Conservation (phyloP, 2,888 invertebrate species). For the Horisme vitalbata region DNA sequence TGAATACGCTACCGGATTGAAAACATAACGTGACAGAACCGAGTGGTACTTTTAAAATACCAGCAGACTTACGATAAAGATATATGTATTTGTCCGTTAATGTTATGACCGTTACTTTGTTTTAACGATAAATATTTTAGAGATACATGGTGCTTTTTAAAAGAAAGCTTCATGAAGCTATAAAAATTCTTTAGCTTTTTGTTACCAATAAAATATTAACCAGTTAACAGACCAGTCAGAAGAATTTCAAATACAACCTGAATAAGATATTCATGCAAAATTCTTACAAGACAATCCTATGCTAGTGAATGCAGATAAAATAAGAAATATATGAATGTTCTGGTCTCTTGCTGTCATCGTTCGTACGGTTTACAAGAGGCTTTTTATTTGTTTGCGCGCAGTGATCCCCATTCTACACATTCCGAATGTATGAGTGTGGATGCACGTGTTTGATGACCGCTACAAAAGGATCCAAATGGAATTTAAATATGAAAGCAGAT, state of each 20-base stretch:
- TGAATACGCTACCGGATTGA: slow-evolving; percentile 31
- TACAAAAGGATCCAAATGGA: slow-evolving; percentile 29
- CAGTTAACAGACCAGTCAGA: neutral
- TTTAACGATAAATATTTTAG: slow-evolving; percentile 22
- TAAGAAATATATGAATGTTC: slow-evolving; percentile 24
- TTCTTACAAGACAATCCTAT: slow-evolving; percentile 22
- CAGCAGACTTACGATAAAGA: slow-evolving; percentile 24
- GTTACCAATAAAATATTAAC: neutral
- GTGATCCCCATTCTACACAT: slow-evolving; percentile 58
- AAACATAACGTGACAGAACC: slow-evolving; percentile 27
- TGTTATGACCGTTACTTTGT: slow-evolving; percentile 31
- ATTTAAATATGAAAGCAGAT: slow-evolving; percentile 32
- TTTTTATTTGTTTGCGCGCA: slow-evolving; percentile 47
- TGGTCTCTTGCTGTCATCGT: slow-evolving; percentile 31
- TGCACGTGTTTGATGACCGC: slow-evolving; percentile 52
- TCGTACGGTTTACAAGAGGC: slow-evolving; percentile 24
- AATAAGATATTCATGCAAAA: slow-evolving; percentile 2
- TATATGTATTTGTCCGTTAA: slow-evolving; percentile 31
- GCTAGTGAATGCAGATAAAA: slow-evolving; percentile 24
- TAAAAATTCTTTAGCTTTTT: too few relatives aligned
- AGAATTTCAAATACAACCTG: slow-evolving; percentile 9
- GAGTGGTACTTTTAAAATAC: slow-evolving; percentile 29
- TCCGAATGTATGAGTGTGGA: slow-evolving; percentile 59
- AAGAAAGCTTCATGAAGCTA: slow-evolving; percentile 10
- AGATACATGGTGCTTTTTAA: slow-evolving; percentile 28